Conservation (phyloP, 2,888 invertebrate species). For the Ariolimax columbianus region DNA sequence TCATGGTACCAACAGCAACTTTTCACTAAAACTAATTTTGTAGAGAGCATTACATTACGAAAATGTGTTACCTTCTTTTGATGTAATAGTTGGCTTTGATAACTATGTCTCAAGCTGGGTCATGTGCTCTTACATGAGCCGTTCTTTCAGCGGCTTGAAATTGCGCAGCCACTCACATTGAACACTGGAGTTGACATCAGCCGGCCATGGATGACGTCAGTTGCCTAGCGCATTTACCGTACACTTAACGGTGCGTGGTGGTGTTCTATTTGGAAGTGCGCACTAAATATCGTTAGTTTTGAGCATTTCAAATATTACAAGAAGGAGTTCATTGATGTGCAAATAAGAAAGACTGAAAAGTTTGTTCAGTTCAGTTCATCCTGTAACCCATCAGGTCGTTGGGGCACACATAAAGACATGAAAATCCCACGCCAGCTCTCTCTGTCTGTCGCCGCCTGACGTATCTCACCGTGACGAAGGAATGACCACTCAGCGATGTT, state of each 20-base stretch:
- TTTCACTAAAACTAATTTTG: background rate
- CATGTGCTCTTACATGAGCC: background rate
- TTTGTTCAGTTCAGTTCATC: no score
- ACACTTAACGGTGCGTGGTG: conserved; percentile 16
- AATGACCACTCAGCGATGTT: no score
- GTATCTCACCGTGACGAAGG: no score
- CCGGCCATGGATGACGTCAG: conserved; percentile 51
- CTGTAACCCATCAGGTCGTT: no score
- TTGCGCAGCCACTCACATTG: conserved; percentile 27
- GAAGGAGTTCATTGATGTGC: no score
- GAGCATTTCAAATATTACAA: background rate
- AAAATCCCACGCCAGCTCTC: no score
- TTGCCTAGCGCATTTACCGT: conserved; percentile 37
- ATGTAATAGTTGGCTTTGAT: background rate
- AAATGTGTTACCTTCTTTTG: conserved; percentile 9
- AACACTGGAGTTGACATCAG: conserved; percentile 32
- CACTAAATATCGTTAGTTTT: background rate
- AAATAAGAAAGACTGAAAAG: no score
- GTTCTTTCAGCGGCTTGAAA: background rate
- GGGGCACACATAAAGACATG: no score
- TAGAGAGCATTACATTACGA: background rate
- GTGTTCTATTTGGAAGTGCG: background rate
- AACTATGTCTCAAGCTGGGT: background rate
- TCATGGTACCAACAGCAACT: background rate
- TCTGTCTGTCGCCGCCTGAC: no score